Percentiles rank a stretch among this genome's conserved stretches.
Evolutionary conservation across 2,113 vertebrate species (phyloP).

Genomic region (Rallus limicola): DNA sequence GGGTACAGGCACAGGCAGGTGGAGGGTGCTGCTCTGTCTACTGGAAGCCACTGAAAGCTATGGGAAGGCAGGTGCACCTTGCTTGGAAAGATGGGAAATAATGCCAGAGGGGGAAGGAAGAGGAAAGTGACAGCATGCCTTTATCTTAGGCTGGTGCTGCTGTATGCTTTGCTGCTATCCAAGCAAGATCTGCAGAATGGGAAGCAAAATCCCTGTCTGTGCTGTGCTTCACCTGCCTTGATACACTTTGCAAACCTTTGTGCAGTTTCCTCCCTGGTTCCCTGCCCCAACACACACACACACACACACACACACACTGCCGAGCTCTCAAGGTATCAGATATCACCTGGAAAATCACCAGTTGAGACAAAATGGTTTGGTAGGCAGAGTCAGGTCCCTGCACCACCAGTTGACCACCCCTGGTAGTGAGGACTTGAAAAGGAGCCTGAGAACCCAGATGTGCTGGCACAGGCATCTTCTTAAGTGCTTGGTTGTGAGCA

Average conservation of each 20-base stretch:
- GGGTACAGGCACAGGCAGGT: neutral
- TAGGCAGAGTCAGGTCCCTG: neutral
- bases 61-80: neutral
- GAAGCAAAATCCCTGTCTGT: neutral
- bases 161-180: neutral
- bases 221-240: neutral
- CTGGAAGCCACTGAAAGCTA: neutral
- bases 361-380: neutral
- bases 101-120: neutral
- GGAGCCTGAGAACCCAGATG: neutral
- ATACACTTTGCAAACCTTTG: neutral
- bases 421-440: neutral
- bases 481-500: neutral
- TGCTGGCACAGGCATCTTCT: neutral
- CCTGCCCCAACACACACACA: neutral
- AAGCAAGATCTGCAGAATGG: neutral
- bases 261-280: neutral
- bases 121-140: neutral
- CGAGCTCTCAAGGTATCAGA: neutral
- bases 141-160: neutral
- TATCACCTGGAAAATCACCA: too few relatives aligned
- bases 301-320: neutral
- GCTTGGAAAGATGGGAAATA: neutral
- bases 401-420: neutral
- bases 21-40: neutral